Conservation (phyloP, 2,888 invertebrate species). For the Cabera pusaria region DNA sequence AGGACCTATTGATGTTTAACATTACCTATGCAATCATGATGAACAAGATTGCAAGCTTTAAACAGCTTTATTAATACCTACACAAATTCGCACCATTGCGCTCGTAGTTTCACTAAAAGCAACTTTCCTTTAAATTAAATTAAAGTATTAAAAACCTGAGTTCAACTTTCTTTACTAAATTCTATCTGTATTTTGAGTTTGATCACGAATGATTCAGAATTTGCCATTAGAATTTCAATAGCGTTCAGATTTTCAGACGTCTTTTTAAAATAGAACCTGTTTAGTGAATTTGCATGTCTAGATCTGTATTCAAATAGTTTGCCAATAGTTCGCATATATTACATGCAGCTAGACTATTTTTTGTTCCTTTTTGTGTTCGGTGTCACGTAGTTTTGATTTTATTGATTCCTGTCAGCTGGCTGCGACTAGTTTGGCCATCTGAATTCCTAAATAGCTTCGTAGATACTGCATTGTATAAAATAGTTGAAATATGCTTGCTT, state of each 20-base stretch:
- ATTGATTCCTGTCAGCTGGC: slow-evolving; percentile 40
- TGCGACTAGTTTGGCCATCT: slow-evolving; percentile 18
- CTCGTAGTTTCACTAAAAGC: slow-evolving; percentile 28
- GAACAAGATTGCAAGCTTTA: slow-evolving; percentile 22
- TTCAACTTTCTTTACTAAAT: no score
- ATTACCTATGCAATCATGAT: not conserved
- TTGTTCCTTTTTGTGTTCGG: slow-evolving; percentile 35
- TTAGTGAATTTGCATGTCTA: slow-evolving; percentile 55
- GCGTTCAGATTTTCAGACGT: slow-evolving; percentile 12
- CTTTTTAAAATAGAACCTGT: slow-evolving; percentile 28
- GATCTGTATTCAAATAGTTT: slow-evolving; percentile 54
- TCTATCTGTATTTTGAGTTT: not conserved
- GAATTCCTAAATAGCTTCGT: slow-evolving; percentile 12
- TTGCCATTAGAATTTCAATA: slow-evolving; percentile 18
- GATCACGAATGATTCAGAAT: slow-evolving; percentile 6
- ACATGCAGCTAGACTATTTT: slow-evolving; percentile 38
- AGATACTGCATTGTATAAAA: slow-evolving; percentile 11
- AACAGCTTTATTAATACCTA: slow-evolving; percentile 78
- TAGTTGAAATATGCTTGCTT: slow-evolving; percentile 1
- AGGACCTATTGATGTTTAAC: no score
- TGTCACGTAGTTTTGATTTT: slow-evolving; percentile 37
- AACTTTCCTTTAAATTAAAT: slow-evolving; percentile 3
- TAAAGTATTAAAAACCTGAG: slow-evolving; percentile 6
- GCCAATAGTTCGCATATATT: slow-evolving; percentile 58
- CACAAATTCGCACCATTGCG: slow-evolving; percentile 75